Evolutionary conservation across 2,888 invertebrate species (phyloP).

Genomic region (Molanna angustata): DNA sequence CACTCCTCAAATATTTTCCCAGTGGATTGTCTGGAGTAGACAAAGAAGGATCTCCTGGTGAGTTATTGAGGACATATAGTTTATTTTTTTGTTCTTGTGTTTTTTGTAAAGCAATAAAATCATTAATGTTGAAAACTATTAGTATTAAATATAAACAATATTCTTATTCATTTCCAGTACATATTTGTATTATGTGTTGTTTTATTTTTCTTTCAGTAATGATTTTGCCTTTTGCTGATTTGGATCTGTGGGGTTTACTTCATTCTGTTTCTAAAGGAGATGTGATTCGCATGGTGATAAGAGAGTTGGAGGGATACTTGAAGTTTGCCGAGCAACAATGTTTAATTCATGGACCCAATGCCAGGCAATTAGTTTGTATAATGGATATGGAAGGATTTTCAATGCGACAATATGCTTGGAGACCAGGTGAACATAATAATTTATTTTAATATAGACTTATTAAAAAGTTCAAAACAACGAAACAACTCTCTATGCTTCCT

Average conservation of each 20-base stretch:
- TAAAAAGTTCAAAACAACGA: too few species aligned
- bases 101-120: not conserved
- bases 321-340: conserved; percentile 60
- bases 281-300: conserved; percentile 67
- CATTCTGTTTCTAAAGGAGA: conserved; percentile 71
- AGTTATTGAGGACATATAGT: conserved; percentile 13
- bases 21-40: conserved; percentile 79
- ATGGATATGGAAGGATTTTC: conserved; percentile 79
- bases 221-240: conserved; percentile 74
- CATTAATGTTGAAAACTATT: not conserved
- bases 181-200: not conserved
- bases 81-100: not conserved
- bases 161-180: not conserved
- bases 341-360: conserved; percentile 58
- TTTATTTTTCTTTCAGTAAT: conserved; percentile 59
- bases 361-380: conserved; percentile 65
- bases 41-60: conserved; percentile 78
- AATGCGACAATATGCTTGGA: conserved; percentile 79
- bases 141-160: conserved; percentile 7
- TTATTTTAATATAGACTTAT: too few species aligned
- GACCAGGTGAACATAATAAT: too few species aligned
- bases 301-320: conserved; percentile 65
- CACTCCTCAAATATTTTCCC: conserved; percentile 69
- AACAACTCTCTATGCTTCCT: too few species aligned
- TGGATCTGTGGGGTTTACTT: conserved; percentile 79